Conservation (phyloP, 2,797 vertebrate species). For the Sternarchorhynchus goeldii region DNA sequence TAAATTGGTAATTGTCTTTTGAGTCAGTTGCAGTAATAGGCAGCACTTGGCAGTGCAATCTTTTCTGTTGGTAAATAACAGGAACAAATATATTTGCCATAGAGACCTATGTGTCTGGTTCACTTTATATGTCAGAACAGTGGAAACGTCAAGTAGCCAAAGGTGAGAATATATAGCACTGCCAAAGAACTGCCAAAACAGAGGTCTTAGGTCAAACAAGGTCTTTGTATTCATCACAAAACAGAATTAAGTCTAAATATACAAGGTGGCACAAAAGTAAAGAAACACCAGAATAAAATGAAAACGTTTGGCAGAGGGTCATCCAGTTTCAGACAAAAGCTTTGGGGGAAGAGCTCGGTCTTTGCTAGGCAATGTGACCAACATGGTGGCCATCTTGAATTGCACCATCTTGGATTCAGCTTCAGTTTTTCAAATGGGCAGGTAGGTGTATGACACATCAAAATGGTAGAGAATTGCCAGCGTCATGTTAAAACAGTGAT, state of each 20-base stretch:
- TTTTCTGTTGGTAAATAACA: not conserved
- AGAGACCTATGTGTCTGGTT: not conserved
- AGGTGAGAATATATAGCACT: constrained; percentile 26
- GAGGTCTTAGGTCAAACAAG: not conserved
- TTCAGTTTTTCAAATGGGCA: too few relatives aligned
- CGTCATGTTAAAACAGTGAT: too few relatives aligned
- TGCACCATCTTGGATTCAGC: too few relatives aligned
- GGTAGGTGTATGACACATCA: too few relatives aligned
- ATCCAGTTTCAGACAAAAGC: too few relatives aligned
- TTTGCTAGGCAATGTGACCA: too few relatives aligned
- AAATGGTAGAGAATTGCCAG: too few relatives aligned
- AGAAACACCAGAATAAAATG: not conserved
- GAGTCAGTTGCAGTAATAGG: not conserved
- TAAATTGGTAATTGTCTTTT: not conserved
- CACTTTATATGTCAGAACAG: constrained; percentile 16
- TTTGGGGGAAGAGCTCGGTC: too few relatives aligned
- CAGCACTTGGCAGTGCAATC: not conserved
- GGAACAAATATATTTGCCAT: constrained; percentile 1
- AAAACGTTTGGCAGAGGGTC: not conserved
- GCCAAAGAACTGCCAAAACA: constrained; percentile 4
- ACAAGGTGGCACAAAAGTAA: not conserved
- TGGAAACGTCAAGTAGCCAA: constrained; percentile 35
- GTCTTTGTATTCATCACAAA: not conserved
- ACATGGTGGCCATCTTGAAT: too few relatives aligned
- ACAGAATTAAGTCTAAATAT: too few relatives aligned